Conservation (phyloP, 1,140 invertebrate species). For the Pseudachorutes palmiensis region DNA sequence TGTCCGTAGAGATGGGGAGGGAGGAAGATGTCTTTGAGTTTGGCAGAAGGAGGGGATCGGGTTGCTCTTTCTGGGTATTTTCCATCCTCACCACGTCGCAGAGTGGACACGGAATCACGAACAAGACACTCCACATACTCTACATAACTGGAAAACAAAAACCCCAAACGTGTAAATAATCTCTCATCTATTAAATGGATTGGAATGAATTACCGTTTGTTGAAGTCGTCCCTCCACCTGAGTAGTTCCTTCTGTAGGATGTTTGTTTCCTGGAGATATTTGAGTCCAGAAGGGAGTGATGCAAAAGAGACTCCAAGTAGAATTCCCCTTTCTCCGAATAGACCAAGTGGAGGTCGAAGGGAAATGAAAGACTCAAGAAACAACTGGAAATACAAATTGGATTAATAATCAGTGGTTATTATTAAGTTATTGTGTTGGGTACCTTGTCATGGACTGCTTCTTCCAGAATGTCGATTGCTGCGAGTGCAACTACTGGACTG, state of each 20-base stretch:
- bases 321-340: slow-evolving; percentile 73
- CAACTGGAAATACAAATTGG: slow-evolving; percentile 44
- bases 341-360: slow-evolving; percentile 61
- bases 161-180: no score
- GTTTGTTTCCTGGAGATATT: slow-evolving; percentile 56
- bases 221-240: slow-evolving; percentile 65
- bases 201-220: no score
- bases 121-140: slow-evolving; percentile 76
- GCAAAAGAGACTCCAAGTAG: slow-evolving; percentile 73
- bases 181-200: no score
- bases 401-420: slow-evolving; percentile 8
- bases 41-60: slow-evolving; percentile 34
- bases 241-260: slow-evolving; percentile 64
- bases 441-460: slow-evolving; percentile 83
- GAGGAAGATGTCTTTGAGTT: slow-evolving; percentile 54
- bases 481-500: slow-evolving; percentile 62
- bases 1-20: slow-evolving; percentile 83
- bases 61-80: slow-evolving; percentile 58
- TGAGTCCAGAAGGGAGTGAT: slow-evolving; percentile 63
- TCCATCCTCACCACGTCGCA: slow-evolving; percentile 71
- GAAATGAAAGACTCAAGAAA: slow-evolving; percentile 70
- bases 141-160: slow-evolving; percentile 59
- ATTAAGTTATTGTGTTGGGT: slow-evolving; percentile 20
- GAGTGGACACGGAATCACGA: slow-evolving; percentile 75
- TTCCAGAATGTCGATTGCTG: slow-evolving; percentile 74